Base-by-base conservation (phyloP, 2,113 vertebrate species). In the Gambusia holbrooki region DNA sequence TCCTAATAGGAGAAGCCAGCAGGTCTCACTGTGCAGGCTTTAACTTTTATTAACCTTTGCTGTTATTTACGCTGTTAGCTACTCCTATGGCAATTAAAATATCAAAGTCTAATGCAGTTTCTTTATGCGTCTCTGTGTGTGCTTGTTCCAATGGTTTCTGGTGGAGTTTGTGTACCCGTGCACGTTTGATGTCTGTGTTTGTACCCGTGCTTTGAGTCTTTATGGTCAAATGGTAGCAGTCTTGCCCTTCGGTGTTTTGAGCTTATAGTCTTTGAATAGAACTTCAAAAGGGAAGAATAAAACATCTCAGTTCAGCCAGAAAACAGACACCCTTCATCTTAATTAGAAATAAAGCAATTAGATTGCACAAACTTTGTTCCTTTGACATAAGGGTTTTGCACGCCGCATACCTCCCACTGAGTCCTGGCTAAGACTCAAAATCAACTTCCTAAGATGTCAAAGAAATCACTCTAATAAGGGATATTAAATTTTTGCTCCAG, bases 271-370 rank as follows among this genome's bases (percentile, higher is more conserved):
- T 91, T 91, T 94, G 90, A 93, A 88, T 88, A 66, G 32, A 40
- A 86, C 91, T 92, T 95, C 90, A 93, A 92, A 76, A 80, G 70
- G 72, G 30, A 30, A 82, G 60, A 64, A 81, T 88, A 73, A 91
- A 90, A 78, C 42, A 29, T 61, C 30, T n/a, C 32, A 78, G 87
- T 85, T 82, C 83, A 82, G 89, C 85, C 73, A 85, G 76, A 74
- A 92, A 88, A 87, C 71, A 83, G 70, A 76, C 79, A 81, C 70
- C 76, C 90, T 93, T 91, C 87, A 85, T 89, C 84, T 89, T 86
- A 91, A 93, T 93, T 93, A 91, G 74, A 92, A 93, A 87, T 76
- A 58, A 88, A 87, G 86, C 83, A 91, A 88, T 93, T 88, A 93
- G 78, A 89, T 35, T 51, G 77, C 40, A 71, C 58, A 81, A 62